Base-by-base conservation (phyloP, 2,113 vertebrate species). In the Pachypanchax playfairii region DNA sequence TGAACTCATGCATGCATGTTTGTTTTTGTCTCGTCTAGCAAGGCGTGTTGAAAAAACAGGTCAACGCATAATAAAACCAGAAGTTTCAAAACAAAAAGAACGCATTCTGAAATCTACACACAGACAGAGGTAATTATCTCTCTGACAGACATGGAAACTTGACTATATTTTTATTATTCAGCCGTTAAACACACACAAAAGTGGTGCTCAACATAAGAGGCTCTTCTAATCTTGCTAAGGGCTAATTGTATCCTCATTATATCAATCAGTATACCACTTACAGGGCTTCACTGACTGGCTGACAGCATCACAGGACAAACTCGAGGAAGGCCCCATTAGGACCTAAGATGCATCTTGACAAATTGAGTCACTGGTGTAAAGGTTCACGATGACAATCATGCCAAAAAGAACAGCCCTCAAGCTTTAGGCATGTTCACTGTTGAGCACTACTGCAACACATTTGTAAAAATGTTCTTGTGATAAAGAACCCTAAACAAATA, bases 241-340 rank as follows among this genome's bases (percentile, higher is more conserved):
- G 65, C 42, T 78, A 82, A 84, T 74, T 69, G 68, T 60, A 62
- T 71, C 73, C 59, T 81, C 77, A 73, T 79, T 66, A 55, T 66
- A 83, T 82, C 75, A 70, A 73, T 83, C 75, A 79, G 52, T 2
- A 4, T 6, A 25, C 60, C 69, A 72, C 73, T 80, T 59, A 26
- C 48, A 36, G 46, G 39, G 22, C 43, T 14, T 24, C 44, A 2
- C 47, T 53, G 36, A n/a, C 43, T 26, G 14, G 25, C 22, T 39
- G 33, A 14, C 24, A 18, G 12, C 26, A 1, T 36, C 49, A 8
- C 47, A 21, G 5, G 10, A 38, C 44, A 42, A 39, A 26, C 36
- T n/a, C 21, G 15, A 64, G 57, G n/a, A 44, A 71, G 21, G 20
- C 10, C 4, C 20, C 57, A 12, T 2, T 43, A 10, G 24, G 12